Evolutionary conservation across 2,888 invertebrate species (phyloP), one percentile per base, ranked within the genome.

Genomic region (Lissocephala sabroskyi): DNA sequence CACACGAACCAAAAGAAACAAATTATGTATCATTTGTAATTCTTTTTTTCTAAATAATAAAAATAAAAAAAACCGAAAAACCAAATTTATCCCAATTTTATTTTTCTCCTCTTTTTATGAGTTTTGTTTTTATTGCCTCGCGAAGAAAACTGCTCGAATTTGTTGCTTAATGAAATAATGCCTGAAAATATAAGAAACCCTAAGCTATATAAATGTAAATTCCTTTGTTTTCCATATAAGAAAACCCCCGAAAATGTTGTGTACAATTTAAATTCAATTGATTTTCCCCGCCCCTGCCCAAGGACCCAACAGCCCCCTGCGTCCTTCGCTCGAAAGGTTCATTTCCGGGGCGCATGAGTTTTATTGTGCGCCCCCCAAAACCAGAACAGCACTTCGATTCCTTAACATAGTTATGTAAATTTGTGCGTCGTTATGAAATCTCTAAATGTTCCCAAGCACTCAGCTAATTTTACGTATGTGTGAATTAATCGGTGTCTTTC

Each of bases 11-110:
- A 75, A 70, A 71, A 71, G 65, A 75, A 75, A 67, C 67, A 74
- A 71, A 75, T 70, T 75, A 61, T 70, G 76, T 70, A 70, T 70
- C 68, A 70, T 70, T 70, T 75, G 70, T 70, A 70, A 70, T 70
- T 70, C 66, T 70, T 71, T n/a, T n/a, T 70, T 62, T 67, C 71
- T 71, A 68, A 68, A 75, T 59, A 62, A 67, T 65, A 67, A 68
- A 74, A 61, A 49, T 52, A 64, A 68, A 60, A 43, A 56, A 57
- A 62, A 59, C 48, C 43, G 30, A 57, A 47, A 65, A 53, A 54
- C 49, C 57, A 46, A 35, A 28, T 49, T 53, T 39, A 13, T 28
- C 19, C 19, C 36, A 10, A 41, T 36, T 53, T 47, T 42, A 59
- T 45, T 17, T 45, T 19, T 33, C 36, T 17, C 16, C 10, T 10